A percentile compares a stretch with the other conserved stretches of the same genome.
Evolutionary conservation across 2,888 invertebrate species (phyloP).

Genomic region (Phengaris arion): DNA sequence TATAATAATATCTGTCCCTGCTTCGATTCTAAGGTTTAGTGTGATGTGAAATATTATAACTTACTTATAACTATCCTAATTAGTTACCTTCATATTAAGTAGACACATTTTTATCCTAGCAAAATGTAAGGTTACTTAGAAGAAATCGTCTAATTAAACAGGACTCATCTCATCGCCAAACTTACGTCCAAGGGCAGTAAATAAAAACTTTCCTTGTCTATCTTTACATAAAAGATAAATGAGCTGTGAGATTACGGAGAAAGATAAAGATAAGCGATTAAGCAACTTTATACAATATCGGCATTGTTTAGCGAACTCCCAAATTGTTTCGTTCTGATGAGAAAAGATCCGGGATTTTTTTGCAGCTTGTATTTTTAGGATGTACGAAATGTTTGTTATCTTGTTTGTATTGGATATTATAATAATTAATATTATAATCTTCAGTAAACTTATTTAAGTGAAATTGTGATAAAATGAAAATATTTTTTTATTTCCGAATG

Average conservation of each 20-base stretch:
- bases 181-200: neutral
- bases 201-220: constrained; percentile 1
- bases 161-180: neutral
- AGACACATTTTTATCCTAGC: no score
- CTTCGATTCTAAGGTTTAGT: no score
- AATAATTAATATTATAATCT: no score
- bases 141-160: neutral
- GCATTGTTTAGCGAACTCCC: constrained; percentile 23
- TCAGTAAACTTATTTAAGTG: no score
- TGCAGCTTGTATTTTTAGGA: neutral
- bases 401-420: neutral
- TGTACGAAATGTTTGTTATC: neutral
- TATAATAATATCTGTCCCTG: no score
- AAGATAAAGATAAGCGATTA: constrained; percentile 25
- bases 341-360: neutral
- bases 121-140: no score
- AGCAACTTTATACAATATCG: constrained; percentile 14
- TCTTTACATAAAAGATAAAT: constrained; percentile 21
- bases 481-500: no score
- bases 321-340: constrained; percentile 23
- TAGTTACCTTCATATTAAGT: no score
- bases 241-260: constrained; percentile 23
- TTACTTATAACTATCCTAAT: no score
- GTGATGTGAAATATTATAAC: no score
- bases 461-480: no score